phyloP scores from a whole-genome alignment of 2,888 invertebrate species.

The Aphidoletes aphidimyza region DNA sequence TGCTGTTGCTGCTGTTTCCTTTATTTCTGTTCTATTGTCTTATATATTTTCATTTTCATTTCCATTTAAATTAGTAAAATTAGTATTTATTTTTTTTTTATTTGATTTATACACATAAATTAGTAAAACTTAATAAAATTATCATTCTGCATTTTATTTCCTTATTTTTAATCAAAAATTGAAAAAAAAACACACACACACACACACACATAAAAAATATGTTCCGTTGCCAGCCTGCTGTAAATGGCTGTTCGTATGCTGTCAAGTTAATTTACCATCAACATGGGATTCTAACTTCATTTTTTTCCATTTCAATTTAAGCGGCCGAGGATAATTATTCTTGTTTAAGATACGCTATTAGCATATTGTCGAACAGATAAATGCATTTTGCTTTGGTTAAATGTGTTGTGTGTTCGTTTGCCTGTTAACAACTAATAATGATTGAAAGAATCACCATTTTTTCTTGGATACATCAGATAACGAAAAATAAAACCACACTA shows the following conservation, averaged over 20 bases:
- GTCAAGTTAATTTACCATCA: neutral
- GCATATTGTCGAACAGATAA: neutral
- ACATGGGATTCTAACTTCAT: neutral
- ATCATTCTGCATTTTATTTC: neutral
- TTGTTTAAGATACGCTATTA: neutral
- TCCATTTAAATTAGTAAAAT: neutral
- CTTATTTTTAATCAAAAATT: neutral
- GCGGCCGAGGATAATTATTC: conserved; percentile 3
- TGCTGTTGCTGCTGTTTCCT: neutral
- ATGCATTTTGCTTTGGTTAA: neutral
- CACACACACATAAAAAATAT: too few species aligned
- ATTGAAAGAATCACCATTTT: conserved; percentile 25
- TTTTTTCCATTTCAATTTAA: neutral
- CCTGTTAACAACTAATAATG: conserved; percentile 26
- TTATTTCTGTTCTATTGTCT: neutral
- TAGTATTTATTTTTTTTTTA: neutral
- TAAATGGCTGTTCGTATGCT: neutral
- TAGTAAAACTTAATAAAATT: conserved; percentile 8
- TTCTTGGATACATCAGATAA: conserved; percentile 19
- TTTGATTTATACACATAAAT: neutral
- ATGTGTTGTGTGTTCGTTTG: neutral
- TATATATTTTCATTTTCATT: neutral
- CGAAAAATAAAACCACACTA: neutral
- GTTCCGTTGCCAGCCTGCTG: neutral
- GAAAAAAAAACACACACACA: neutral